Evolutionary conservation across 2,888 invertebrate species (phyloP).

Genomic region (Eubasilissa splendida): DNA sequence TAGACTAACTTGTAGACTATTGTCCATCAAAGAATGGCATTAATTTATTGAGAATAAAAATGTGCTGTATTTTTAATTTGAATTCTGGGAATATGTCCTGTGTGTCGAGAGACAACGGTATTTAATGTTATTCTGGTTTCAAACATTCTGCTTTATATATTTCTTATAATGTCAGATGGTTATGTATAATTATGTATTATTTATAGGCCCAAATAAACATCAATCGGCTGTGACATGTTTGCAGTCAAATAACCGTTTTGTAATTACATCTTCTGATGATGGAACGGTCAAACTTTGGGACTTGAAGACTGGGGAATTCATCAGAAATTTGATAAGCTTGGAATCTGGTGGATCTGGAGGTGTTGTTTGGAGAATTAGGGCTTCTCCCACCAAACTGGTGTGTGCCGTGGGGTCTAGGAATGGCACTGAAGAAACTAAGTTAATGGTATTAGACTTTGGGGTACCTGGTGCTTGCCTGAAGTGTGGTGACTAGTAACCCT

Average conservation of each 20-base stretch:
- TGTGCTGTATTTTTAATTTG: no score
- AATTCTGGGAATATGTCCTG: no score
- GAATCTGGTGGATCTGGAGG: slow-evolving; percentile 97
- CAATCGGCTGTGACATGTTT: slow-evolving; percentile 98
- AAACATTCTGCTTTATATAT: no score
- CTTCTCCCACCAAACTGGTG: slow-evolving; percentile 96
- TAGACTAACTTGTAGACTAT: no score
- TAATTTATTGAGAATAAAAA: no score
- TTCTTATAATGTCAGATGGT: no score
- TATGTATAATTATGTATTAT: neutral
- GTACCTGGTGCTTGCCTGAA: slow-evolving; percentile 81
- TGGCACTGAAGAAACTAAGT: slow-evolving; percentile 98
- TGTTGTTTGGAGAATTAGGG: slow-evolving; percentile 97
- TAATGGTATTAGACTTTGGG: slow-evolving; percentile 97
- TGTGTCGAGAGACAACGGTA: no score
- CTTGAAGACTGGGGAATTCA: slow-evolving; percentile 95
- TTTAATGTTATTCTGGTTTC: no score
- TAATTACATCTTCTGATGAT: slow-evolving; percentile 99
- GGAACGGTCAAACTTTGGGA: slow-evolving; percentile 99
- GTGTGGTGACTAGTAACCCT: slow-evolving; percentile 62
- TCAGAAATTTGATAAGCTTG: slow-evolving; percentile 94
- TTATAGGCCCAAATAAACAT: slow-evolving; percentile 92
- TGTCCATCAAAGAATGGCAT: no score
- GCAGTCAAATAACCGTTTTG: slow-evolving; percentile 97
- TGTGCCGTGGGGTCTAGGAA: slow-evolving; percentile 99